Evolutionary conservation across 2,888 invertebrate species (phyloP), one percentile per base, ranked within the genome.

Genomic region (Eurois occulta): DNA sequence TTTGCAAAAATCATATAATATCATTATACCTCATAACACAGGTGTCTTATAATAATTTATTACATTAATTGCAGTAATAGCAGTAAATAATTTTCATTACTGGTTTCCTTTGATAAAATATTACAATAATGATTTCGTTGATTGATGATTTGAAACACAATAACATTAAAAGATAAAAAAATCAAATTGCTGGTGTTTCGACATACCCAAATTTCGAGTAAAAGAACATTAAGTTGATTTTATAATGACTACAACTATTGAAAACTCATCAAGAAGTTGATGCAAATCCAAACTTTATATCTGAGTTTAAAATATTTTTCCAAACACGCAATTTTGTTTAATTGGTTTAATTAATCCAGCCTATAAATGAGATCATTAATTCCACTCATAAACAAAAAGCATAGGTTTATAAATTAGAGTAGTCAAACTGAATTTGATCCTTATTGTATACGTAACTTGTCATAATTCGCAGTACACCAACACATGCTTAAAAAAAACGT

Each of bases 21-120:
- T 28, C 18, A 72, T 8, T 16, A 32, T 78, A 41, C 0, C 35
- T 55, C 24, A 46, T 66, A 65, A 55, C 35, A 77, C 35, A 32
- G 24, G 16, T 67, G 35, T 46, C 0, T 21, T 2, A 8, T 46
- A 66, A 43, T 62, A 32, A 35, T 55, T 77, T 28, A 66, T 77
- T 66, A 46, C 18, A 38, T 32, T 11, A n/a, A 46, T 46, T 46
- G 24, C 21, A 16, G 38, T 62, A 18, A 32, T 18, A 46, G 8
- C 1, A 24, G 18, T 32, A 24, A 32, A 41, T 1, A 18, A 18
- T 52, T 41, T 41, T 18, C 38, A 28, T 35, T n/a, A n/a, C 21
- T 43, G n/a, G 8, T 55, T 76, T 55, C 10, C 21, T 21, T 52
- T 4, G 69, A 77, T 78, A 58, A 78, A 46, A 68, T 48, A 69